These are phyloP conservation scores for Harpalus rubripes DNA, from an alignment of 2,888 invertebrate genomes.

Conservation along the genomic window DNA sequence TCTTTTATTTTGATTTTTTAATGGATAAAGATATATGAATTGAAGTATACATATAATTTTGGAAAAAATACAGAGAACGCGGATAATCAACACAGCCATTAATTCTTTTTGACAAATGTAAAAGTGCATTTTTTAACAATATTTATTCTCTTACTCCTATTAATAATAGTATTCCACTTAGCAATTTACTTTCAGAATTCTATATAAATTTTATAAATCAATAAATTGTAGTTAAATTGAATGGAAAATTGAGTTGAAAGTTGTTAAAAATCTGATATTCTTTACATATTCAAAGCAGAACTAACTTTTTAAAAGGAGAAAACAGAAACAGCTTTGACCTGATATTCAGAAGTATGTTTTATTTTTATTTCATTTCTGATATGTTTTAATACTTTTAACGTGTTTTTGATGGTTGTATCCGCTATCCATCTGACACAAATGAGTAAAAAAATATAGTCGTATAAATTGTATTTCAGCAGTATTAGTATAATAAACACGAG, in stretches of 20 bases:
- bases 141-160: not conserved
- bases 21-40: too few species aligned
- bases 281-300: not conserved
- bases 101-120: too few species aligned
- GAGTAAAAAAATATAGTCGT: not conserved
- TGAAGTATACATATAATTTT: too few species aligned
- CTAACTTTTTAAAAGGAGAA: not conserved
- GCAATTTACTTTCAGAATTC: not conserved
- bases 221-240: conserved; percentile 9
- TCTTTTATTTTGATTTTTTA: too few species aligned
- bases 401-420: not conserved
- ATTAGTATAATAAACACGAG: not conserved
- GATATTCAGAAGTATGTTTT: not conserved
- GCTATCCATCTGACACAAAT: not conserved
- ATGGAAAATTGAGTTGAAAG: conserved; percentile 11
- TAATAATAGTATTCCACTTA: not conserved
- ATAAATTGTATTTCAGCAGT: not conserved
- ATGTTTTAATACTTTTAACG: not conserved
- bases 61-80: too few species aligned
- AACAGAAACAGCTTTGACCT: not conserved
- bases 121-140: too few species aligned
- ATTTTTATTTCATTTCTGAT: conserved; percentile 1
- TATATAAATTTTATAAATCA: conserved; percentile 9
- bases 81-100: too few species aligned
- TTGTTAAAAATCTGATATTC: not conserved